phyloP scores from a whole-genome alignment of 1,140 invertebrate species.

The Drosophila sproati region DNA sequence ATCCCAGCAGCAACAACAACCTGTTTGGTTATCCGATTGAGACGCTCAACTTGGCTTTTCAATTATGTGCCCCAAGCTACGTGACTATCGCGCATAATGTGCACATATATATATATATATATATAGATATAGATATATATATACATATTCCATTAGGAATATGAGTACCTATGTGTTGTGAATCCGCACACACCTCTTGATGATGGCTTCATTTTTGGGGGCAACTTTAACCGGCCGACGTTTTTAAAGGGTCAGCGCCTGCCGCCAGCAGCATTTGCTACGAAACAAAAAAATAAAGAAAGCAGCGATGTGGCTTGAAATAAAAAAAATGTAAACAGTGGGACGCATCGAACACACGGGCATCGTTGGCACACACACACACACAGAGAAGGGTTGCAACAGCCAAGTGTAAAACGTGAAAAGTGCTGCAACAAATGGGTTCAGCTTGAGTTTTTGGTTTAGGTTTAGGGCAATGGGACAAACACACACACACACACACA shows the following conservation, averaged over 20 bases:
- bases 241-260: slow-evolving; percentile 62
- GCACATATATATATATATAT: slow-evolving; percentile 2
- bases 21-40: slow-evolving; percentile 68
- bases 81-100: slow-evolving; percentile 77
- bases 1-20: slow-evolving; percentile 42
- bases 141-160: not conserved
- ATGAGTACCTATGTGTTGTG: not conserved
- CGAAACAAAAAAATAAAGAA: slow-evolving; percentile 33
- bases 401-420: slow-evolving; percentile 69
- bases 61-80: slow-evolving; percentile 72
- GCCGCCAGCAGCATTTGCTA: slow-evolving; percentile 31
- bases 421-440: slow-evolving; percentile 76
- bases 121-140: not conserved
- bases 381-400: slow-evolving; percentile 34
- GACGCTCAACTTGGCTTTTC: slow-evolving; percentile 78
- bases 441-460: slow-evolving; percentile 35
- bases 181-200: slow-evolving; percentile 56
- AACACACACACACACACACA: slow-evolving; percentile 49
- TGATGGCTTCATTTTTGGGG: slow-evolving; percentile 62
- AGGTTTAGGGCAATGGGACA: slow-evolving; percentile 59
- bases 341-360: slow-evolving; percentile 68
- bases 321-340: slow-evolving; percentile 78
- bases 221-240: slow-evolving; percentile 48
- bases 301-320: slow-evolving; percentile 72
- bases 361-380: slow-evolving; percentile 45